Percentiles rank a stretch among this genome's conserved stretches.
Evolutionary conservation across 2,113 vertebrate species (phyloP).

Genomic region (Pagrus major): DNA sequence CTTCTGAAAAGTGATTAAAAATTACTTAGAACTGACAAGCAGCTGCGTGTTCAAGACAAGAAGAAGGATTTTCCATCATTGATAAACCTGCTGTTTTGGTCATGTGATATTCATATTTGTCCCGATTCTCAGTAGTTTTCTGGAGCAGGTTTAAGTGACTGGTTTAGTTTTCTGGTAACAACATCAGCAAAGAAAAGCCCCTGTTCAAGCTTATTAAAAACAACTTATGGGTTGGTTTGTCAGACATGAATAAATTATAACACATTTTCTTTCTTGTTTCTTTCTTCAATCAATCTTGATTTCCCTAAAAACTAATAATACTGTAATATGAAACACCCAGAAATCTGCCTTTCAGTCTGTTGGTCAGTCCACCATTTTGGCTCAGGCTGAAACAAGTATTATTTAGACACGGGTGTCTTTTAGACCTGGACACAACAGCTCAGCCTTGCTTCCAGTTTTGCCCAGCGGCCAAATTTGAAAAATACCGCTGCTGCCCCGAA

Average conservation of each 20-base stretch:
- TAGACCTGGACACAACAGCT: too few relatives aligned
- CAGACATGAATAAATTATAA: neutral
- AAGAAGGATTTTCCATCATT: neutral
- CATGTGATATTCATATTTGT: neutral
- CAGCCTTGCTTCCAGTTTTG: too few relatives aligned
- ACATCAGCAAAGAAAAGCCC: too few relatives aligned
- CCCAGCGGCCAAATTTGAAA: too few relatives aligned
- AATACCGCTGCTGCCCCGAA: too few relatives aligned
- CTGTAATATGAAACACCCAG: too few relatives aligned
- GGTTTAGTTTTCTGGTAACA: neutral
- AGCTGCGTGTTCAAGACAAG: neutral
- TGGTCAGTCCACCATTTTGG: too few relatives aligned
- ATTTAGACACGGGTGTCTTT: too few relatives aligned
- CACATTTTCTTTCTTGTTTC: too few relatives aligned
- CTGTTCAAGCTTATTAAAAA: neutral
- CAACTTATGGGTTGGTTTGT: neutral
- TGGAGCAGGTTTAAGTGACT: neutral
- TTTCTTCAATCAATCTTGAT: neutral
- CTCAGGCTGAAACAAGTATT: too few relatives aligned
- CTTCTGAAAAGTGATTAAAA: slow-evolving; percentile 49
- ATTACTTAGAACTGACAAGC: slow-evolving; percentile 6
- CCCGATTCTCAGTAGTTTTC: neutral
- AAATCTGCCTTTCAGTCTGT: too few relatives aligned
- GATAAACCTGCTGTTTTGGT: neutral
- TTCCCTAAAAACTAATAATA: too few relatives aligned